Evolutionary conservation across 2,888 invertebrate genomes (phyloP).

Genomic region (Griposia aprilina): DNA sequence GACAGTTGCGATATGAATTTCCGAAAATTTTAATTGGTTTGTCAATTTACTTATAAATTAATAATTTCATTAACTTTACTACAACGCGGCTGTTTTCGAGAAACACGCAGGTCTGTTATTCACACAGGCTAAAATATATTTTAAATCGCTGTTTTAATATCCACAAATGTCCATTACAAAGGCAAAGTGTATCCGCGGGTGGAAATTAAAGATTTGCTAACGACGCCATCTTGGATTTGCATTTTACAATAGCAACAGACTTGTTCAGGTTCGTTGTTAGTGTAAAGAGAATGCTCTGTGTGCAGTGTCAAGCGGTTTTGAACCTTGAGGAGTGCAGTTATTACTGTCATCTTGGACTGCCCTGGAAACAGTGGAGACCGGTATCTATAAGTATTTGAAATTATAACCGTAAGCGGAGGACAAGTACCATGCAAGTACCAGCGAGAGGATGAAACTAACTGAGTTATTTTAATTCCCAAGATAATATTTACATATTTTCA

Average conservation of each 20-base stretch:
- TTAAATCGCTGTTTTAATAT: constrained; percentile 35
- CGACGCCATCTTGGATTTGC: constrained; percentile 63
- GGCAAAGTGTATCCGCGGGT: constrained; percentile 66
- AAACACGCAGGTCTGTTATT: not conserved
- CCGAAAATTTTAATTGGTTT: not conserved
- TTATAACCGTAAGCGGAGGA: not conserved
- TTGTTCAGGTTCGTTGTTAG: constrained; percentile 7
- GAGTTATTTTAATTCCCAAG: no score
- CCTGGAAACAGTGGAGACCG: not conserved
- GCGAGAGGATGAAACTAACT: no score
- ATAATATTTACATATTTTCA: no score
- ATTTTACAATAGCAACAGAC: constrained; percentile 53
- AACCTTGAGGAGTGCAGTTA: not conserved
- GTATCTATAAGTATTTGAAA: not conserved
- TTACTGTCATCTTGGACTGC: not conserved
- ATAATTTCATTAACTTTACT: not conserved
- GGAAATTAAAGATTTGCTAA: constrained; percentile 69
- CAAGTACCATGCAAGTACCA: no score
- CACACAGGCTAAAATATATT: not conserved
- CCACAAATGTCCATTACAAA: constrained; percentile 65
- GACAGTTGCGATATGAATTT: not conserved
- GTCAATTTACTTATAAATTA: not conserved
- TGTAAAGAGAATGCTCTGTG: not conserved
- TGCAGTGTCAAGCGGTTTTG: not conserved
- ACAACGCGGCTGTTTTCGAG: not conserved